Evolutionary conservation across 2,888 invertebrate genomes (phyloP).

Genomic region (Cryptocheilus praepositus): DNA sequence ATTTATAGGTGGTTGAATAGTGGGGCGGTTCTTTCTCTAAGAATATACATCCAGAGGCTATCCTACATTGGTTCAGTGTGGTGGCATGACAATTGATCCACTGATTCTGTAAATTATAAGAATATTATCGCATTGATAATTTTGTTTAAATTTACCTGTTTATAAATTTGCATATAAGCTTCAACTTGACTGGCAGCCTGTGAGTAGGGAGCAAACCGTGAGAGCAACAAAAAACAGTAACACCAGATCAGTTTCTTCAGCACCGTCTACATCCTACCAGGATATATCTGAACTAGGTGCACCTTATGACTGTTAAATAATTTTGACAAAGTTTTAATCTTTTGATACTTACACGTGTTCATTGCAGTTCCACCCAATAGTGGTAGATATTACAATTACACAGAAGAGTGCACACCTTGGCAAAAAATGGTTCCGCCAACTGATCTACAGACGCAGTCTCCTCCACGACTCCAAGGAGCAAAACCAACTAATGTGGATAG

Average conservation of each 20-base stretch:
- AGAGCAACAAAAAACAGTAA: slow-evolving; percentile 68
- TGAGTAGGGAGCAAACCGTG: slow-evolving; percentile 49
- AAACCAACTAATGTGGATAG: slow-evolving; percentile 68
- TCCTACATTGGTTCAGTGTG: slow-evolving; percentile 50
- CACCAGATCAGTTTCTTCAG: slow-evolving; percentile 58
- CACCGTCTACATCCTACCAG: slow-evolving; percentile 59
- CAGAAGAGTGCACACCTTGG: slow-evolving; percentile 59
- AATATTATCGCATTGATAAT: slow-evolving; percentile 2
- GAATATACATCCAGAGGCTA: slow-evolving; percentile 68
- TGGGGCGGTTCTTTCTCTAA: slow-evolving; percentile 67
- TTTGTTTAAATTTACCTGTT: slow-evolving; percentile 14
- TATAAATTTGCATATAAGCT: slow-evolving; percentile 40
- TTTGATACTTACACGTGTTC: slow-evolving; percentile 16
- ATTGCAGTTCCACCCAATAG: slow-evolving; percentile 49
- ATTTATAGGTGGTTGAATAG: slow-evolving; percentile 56
- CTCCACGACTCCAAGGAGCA: slow-evolving; percentile 54
- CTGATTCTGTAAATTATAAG: not conserved
- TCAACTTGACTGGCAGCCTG: slow-evolving; percentile 65
- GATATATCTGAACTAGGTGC: slow-evolving; percentile 58
- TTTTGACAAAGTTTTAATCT: not conserved
- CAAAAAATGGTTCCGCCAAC: slow-evolving; percentile 68
- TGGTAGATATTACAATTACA: slow-evolving; percentile 53
- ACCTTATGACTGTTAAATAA: not conserved
- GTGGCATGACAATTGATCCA: slow-evolving; percentile 21
- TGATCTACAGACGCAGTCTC: slow-evolving; percentile 64